Percentiles rank a stretch among this genome's conserved stretches.
These are phyloP conservation scores for Dione vanillae DNA, from an alignment of 2,888 invertebrate genomes.

Conservation along the genomic window DNA sequence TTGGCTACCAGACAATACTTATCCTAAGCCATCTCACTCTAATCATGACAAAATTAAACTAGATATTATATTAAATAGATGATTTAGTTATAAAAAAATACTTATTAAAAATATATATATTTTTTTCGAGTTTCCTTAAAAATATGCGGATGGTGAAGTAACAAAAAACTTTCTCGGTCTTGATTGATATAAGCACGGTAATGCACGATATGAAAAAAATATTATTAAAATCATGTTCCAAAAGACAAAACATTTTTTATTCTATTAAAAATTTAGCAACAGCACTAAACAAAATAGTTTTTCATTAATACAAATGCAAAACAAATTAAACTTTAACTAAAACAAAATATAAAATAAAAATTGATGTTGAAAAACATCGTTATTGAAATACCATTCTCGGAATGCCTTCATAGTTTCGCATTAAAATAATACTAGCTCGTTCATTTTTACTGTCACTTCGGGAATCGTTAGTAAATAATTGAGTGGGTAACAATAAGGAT, in stretches of 20 bases:
- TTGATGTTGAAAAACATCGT: conserved; percentile 2
- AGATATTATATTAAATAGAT: no score
- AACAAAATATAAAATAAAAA: conserved; percentile 6
- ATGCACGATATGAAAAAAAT: no score
- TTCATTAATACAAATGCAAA: neutral
- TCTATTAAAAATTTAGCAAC: neutral
- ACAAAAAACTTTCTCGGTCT: no score
- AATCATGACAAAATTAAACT: no score
- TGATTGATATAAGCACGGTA: no score
- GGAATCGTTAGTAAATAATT: conserved; percentile 13
- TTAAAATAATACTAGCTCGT: conserved; percentile 5
- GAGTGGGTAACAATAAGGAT: neutral
- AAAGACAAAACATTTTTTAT: neutral
- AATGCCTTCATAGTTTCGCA: conserved; percentile 14
- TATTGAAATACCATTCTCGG: conserved; percentile 15
- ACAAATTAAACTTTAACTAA: conserved; percentile 5
- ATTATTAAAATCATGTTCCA: no score
- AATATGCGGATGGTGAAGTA: no score
- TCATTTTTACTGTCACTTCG: conserved; percentile 16
- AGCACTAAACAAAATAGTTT: neutral
- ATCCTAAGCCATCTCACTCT: no score
- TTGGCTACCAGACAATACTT: no score
- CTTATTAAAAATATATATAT: no score
- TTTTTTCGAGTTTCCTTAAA: no score
- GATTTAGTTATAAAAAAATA: no score